Base-by-base conservation (phyloP, 2,113 vertebrate species). In the Gavialis gangeticus region DNA sequence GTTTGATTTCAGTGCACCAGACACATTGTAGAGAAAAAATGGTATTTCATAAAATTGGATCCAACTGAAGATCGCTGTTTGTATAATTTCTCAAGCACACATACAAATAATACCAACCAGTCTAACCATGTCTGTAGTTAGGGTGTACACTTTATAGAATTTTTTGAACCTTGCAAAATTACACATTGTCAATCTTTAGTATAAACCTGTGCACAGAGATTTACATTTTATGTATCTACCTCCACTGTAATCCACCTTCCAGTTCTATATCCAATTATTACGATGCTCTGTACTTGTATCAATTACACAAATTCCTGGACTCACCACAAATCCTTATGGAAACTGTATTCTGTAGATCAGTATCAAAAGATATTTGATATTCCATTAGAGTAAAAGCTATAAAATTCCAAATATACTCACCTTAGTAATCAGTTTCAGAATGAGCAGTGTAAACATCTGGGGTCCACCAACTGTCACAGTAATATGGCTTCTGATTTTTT, bases 301-400 rank as follows among this genome's bases (percentile, higher is more conserved):
- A 75, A 3, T 78, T 22, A 84, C 0, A 90, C 58, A 92, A 82
- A 87, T 85, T 62, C 92, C 67, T 7, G 1, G 19, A 22, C 71
- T 80, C 75, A 86, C 24, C 87, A 30, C 63, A 77, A 69, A 56
- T 34, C 5, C 17, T 75, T 18, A 11, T 4, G 55, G 81, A 90
- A 0, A 1, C 34, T 37, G 59, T 3, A 64, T 37, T 34, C 30
- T 77, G 57, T 60, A 81, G 24, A 89, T 46, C 0, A 0, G 5
- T 37, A 60, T 0, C 0, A 46, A 87, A 11, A 11, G 7, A 60
- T 46, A 46, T 46, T 46, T 46, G 10, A 34, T 18, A 63, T 14
- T 71, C 24, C 13, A 10, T 66, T 77, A 80, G 75, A 79, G 79
- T 56, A 84, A 12, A 83, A 91, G n/a, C 10, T 56, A 75, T 55